Conservation (phyloP, 2,113 vertebrate species). For the Laterallus jamaicensis region DNA sequence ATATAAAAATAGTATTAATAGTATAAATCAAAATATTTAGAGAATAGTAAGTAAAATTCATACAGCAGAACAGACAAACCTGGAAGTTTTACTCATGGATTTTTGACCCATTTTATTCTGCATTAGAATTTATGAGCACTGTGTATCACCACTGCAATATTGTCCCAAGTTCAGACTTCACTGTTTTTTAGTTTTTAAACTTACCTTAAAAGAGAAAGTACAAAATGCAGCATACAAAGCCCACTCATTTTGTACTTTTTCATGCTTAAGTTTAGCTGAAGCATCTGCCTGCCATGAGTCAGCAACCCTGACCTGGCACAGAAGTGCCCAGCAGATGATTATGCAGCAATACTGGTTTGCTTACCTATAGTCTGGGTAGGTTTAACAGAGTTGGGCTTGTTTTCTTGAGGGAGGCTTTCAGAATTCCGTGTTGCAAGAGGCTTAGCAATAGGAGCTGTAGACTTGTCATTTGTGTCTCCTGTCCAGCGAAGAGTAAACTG, state of each 20-base stretch:
- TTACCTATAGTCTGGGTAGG: slow-evolving; percentile 89
- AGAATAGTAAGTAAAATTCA: background rate
- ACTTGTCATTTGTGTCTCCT: slow-evolving; percentile 89
- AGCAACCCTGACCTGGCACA: background rate
- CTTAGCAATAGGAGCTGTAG: slow-evolving; percentile 92
- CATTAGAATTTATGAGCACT: background rate
- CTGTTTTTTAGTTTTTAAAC: background rate
- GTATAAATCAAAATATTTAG: background rate
- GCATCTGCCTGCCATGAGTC: background rate
- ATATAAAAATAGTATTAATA: background rate
- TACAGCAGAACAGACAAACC: background rate
- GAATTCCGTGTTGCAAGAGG: slow-evolving; percentile 96
- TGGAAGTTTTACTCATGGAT: background rate
- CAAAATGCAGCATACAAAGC: background rate
- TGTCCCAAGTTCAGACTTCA: background rate
- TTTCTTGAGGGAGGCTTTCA: slow-evolving; percentile 89
- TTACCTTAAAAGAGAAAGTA: background rate
- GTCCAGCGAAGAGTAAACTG: slow-evolving; percentile 98
- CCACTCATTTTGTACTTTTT: background rate
- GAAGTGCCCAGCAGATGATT: background rate
- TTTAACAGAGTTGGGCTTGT: slow-evolving; percentile 88
- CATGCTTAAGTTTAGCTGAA: background rate
- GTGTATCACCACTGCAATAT: background rate
- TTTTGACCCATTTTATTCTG: background rate
- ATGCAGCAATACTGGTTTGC: background rate